Evolutionary conservation across 2,113 vertebrate genomes (phyloP), one percentile per base, ranked within the genome.

Genomic region (Peromyscus polionotus): DNA sequence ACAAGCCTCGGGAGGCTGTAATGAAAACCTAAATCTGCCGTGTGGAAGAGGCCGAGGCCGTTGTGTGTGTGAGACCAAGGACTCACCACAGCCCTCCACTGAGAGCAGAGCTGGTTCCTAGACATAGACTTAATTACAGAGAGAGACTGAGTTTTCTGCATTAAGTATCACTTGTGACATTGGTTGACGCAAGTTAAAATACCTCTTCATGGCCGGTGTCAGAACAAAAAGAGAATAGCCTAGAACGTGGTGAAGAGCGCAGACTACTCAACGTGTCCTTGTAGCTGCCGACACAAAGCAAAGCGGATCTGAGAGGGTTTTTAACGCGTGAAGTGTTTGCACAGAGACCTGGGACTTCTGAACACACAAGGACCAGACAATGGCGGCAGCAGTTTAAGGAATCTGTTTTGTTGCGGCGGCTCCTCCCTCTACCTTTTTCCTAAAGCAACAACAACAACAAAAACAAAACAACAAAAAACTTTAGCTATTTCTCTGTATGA

Each of bases 141-240:
- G 39, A 92, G 59, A 95, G 86, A 67, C 79, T 11, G 11, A 19
- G 96, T 85, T 95, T 90, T 96, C 94, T 94, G 63, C 73, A 86
- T 93, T 26, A 57, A 97, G 83, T 95, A 72, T 76, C 51, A 65
- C 70, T 94, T 48, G 28, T 94, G 86, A 14, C 80, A 89, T 95
- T 90, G 94, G 86, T 88, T 89, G 63, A 88, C 91, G 51, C 79
- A 95, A 51, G 88, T 87, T 88, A 93, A 70, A 91, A 90, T 94
- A 61, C 51, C 57, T 95, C 94, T 90, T 85, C 73, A 65, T 14
- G 65, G 13, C 57, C 67, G 9, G 5, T 92, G 63, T 94, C 95
- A 51, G 89, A 97, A 96, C 89, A 92, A 95, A 95, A 96, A 51
- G 39, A 96, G 90, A 97, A 89, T 42, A 36, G 24, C 86, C 94